phyloP scores from a whole-genome alignment of 2,113 vertebrate genomes.

The Phyllostomus hastatus region DNA sequence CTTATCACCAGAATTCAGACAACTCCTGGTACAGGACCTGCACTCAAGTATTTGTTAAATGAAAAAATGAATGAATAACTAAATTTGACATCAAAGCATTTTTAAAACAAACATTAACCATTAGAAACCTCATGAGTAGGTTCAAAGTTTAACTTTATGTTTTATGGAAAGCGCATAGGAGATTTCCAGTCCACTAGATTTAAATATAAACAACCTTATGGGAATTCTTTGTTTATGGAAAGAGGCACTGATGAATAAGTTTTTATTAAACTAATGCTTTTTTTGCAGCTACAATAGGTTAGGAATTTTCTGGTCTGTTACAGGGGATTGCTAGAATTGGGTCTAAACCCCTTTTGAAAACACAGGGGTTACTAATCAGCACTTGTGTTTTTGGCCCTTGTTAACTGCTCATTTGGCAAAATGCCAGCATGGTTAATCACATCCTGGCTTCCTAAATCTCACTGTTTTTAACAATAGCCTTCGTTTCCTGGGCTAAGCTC shows the following conservation, averaged over 20 bases:
- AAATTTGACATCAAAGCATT: neutral
- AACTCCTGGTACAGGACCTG: neutral
- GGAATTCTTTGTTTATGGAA: neutral
- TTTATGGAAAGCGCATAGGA: neutral
- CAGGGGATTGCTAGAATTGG: slow-evolving; percentile 25
- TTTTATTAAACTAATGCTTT: slow-evolving; percentile 46
- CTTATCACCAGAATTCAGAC: neutral
- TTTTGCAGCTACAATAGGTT: slow-evolving; percentile 14
- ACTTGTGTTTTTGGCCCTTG: slow-evolving; percentile 40
- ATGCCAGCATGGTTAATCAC: slow-evolving; percentile 26
- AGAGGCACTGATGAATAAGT: slow-evolving; percentile 38
- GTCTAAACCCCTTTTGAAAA: slow-evolving; percentile 27
- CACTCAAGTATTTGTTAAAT: neutral
- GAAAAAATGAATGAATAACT: neutral
- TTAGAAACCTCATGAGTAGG: neutral
- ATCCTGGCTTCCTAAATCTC: slow-evolving; percentile 53
- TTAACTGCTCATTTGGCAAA: slow-evolving; percentile 60
- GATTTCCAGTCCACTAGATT: neutral
- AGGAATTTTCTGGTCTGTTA: slow-evolving; percentile 50
- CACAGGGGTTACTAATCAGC: slow-evolving; percentile 39
- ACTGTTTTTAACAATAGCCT: slow-evolving; percentile 54
- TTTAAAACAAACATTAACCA: neutral
- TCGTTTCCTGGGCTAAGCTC: slow-evolving; percentile 59
- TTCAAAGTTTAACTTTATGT: slow-evolving; percentile 37
- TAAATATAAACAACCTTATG: slow-evolving; percentile 12